phyloP scores from a whole-genome alignment of 2,888 invertebrate species.

The Gisinianus flammeolus region DNA sequence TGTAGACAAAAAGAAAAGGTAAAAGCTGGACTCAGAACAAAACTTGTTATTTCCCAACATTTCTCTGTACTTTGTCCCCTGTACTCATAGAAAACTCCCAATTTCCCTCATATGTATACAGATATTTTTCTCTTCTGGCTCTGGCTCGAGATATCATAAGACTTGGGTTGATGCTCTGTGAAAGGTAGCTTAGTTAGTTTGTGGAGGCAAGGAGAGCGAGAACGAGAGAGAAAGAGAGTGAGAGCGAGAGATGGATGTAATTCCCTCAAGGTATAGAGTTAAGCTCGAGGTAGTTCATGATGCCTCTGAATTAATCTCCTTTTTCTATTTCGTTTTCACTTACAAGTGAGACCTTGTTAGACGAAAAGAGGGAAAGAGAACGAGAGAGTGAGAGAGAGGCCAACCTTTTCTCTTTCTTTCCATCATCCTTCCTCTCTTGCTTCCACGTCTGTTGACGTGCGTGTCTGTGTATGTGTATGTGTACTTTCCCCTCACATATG shows the following conservation, averaged over 20 bases:
- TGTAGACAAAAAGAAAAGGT: too few species aligned
- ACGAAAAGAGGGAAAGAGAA: too few species aligned
- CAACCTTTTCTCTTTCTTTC: constrained; percentile 15
- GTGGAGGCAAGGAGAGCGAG: background rate
- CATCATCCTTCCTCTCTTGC: background rate
- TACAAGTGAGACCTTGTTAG: constrained; percentile 15
- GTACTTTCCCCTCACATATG: background rate
- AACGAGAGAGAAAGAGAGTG: background rate
- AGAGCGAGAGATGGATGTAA: constrained; percentile 51
- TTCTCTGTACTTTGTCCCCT: background rate
- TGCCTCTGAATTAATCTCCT: constrained; percentile 58
- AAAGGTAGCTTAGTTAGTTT: background rate
- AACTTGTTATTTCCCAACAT: background rate
- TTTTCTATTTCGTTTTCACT: constrained; percentile 54
- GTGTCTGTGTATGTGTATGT: background rate
- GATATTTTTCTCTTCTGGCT: background rate
- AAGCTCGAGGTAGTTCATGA: constrained; percentile 55
- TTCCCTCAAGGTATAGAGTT: constrained; percentile 53
- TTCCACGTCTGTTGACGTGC: constrained; percentile 3
- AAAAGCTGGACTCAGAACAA: background rate
- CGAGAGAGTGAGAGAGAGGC: constrained; percentile 8
- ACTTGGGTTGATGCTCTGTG: background rate
- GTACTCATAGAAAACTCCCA: too few species aligned
- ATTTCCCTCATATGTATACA: background rate
- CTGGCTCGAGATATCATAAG: background rate